A percentile compares a stretch with the other conserved stretches of the same genome.
phyloP scores from a whole-genome alignment of 2,888 invertebrate species.

The Habroteleia sp. region DNA sequence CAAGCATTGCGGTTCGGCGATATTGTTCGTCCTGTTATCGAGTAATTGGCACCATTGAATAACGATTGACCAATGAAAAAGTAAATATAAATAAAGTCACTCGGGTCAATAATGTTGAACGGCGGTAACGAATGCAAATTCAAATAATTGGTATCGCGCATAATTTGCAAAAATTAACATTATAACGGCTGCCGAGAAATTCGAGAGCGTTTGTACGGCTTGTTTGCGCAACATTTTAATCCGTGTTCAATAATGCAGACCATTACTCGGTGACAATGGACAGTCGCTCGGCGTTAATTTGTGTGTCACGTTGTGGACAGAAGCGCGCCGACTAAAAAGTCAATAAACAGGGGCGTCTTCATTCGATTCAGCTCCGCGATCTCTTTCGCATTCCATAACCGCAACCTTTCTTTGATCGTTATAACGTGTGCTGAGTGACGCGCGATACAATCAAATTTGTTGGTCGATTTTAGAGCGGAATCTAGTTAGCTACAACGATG shows the following conservation, averaged over 20 bases:
- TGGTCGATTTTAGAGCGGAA: slow-evolving; percentile 59
- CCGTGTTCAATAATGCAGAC: slow-evolving; percentile 34
- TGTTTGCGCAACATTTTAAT: slow-evolving; percentile 37
- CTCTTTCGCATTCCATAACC: slow-evolving; percentile 22
- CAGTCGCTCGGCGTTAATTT: slow-evolving; percentile 22
- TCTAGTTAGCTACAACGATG: slow-evolving; percentile 38
- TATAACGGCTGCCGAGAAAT: neutral
- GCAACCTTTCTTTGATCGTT: slow-evolving; percentile 52
- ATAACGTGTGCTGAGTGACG: slow-evolving; percentile 43
- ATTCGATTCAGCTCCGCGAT: slow-evolving; percentile 9
- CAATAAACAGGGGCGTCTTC: slow-evolving; percentile 19
- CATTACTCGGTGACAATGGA: slow-evolving; percentile 37
- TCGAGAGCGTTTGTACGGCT: neutral
- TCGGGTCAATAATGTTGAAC: slow-evolving; percentile 1
- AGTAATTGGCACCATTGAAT: slow-evolving; percentile 26
- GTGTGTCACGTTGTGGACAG: slow-evolving; percentile 11
- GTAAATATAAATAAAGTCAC: slow-evolving; percentile 12
- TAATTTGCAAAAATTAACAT: slow-evolving; percentile 36
- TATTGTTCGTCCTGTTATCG: slow-evolving; percentile 16
- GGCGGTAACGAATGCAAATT: slow-evolving; percentile 24
- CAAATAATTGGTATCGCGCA: slow-evolving; percentile 27
- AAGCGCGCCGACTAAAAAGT: slow-evolving; percentile 19
- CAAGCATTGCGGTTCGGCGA: too few relatives aligned
- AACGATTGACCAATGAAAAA: slow-evolving; percentile 18
- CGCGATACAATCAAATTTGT: slow-evolving; percentile 61